Percentiles rank a stretch among this genome's conserved stretches.
Evolutionary conservation across 2,113 vertebrate genomes (phyloP).

Genomic region (Alectura lathami): DNA sequence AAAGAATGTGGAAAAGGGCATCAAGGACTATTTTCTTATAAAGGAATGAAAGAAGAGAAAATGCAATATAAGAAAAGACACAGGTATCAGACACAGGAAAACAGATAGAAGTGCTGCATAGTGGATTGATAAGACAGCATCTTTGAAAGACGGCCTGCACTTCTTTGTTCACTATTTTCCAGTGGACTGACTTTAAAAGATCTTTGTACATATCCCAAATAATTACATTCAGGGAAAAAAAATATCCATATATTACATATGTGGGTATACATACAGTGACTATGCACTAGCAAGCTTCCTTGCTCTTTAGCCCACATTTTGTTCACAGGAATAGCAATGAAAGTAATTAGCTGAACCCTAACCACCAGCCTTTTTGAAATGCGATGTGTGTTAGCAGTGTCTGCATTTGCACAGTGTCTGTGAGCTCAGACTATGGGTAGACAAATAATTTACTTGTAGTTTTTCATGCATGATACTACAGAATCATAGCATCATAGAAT

Average conservation of each 20-base stretch:
- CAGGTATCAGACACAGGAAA: not conserved
- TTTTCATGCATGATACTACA: not conserved
- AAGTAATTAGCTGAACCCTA: not conserved
- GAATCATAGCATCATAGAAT: not conserved
- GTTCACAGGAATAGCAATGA: not conserved
- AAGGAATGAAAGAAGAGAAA: not conserved
- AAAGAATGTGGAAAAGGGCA: not conserved
- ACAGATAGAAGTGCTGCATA: not conserved
- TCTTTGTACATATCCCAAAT: not conserved
- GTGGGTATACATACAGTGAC: not conserved
- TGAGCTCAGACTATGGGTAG: not conserved
- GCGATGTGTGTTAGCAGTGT: rapidly evolving
- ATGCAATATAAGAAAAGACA: not conserved
- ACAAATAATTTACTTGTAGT: not conserved
- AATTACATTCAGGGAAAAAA: not conserved
- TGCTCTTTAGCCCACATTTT: not conserved
- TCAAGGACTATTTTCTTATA: not conserved
- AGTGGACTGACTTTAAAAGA: not conserved
- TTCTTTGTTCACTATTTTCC: not conserved
- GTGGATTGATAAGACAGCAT: not conserved
- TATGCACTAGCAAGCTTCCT: not conserved
- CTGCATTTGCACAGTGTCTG: not conserved
- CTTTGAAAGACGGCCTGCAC: not conserved
- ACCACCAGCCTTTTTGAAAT: not conserved
- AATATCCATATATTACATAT: not conserved